Conservation (phyloP, 1,140 invertebrate species). For the Ips nitidus region DNA sequence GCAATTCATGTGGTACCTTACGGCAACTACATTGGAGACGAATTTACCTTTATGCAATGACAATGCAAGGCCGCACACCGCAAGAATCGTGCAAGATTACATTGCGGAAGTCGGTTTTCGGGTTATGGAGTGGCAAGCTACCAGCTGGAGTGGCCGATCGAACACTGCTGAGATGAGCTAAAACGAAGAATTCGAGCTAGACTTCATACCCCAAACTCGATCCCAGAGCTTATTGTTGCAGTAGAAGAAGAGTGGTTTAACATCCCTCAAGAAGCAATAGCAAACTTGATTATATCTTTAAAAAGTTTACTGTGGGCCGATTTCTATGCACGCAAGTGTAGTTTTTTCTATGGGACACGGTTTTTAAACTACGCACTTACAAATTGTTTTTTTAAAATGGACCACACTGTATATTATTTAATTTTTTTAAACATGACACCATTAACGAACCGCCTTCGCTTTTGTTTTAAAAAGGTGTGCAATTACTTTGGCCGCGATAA, state of each 20-base stretch:
- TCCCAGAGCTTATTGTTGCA: too few species aligned
- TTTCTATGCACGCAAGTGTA: too few species aligned
- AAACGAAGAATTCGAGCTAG: conserved; percentile 5
- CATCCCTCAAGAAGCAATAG: conserved; percentile 19
- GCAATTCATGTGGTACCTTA: neutral
- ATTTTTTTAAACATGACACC: too few species aligned
- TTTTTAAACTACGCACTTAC: too few species aligned
- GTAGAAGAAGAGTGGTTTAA: too few species aligned
- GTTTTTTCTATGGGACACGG: too few species aligned
- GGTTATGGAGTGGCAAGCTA: neutral
- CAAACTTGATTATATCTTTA: conserved; percentile 13
- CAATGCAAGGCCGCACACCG: too few species aligned
- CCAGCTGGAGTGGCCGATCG: neutral
- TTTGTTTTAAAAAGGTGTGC: neutral
- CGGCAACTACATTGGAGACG: conserved; percentile 8
- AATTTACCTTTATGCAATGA: conserved; percentile 22
- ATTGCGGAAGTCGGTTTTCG: too few species aligned
- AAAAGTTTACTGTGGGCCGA: too few species aligned
- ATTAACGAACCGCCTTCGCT: neutral
- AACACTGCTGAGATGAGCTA: neutral
- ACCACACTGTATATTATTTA: too few species aligned
- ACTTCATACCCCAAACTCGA: conserved; percentile 14
- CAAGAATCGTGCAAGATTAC: too few species aligned
- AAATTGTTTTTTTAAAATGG: too few species aligned
- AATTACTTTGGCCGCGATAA: neutral